Percentiles rank a stretch among this genome's conserved stretches.
These are phyloP conservation scores for Myathropa florea DNA, from an alignment of 2,888 invertebrate species.

Conservation along the genomic window DNA sequence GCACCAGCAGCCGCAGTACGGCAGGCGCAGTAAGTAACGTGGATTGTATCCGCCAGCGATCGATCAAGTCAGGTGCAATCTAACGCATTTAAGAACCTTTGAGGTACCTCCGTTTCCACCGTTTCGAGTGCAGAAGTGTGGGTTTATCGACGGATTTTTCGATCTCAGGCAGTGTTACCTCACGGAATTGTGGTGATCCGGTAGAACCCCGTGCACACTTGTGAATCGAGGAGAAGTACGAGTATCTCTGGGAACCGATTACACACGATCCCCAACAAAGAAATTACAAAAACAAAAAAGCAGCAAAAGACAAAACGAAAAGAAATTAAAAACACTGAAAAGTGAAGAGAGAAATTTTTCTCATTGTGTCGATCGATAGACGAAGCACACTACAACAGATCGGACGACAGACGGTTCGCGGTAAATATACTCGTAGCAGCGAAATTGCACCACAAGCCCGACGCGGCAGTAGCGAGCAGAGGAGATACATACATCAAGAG, in stretches of 20 bases:
- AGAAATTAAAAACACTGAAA: slow-evolving; percentile 56
- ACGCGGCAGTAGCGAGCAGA: slow-evolving; percentile 71
- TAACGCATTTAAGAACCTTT: slow-evolving; percentile 64
- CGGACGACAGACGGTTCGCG: slow-evolving; percentile 42
- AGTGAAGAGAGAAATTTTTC: slow-evolving; percentile 76
- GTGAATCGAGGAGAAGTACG: not conserved
- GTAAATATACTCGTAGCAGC: slow-evolving; percentile 32
- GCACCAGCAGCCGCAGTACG: slow-evolving; percentile 10
- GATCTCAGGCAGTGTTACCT: slow-evolving; percentile 3
- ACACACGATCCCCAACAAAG: slow-evolving; percentile 27
- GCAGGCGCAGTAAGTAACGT: slow-evolving; percentile 46
- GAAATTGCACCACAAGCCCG: slow-evolving; percentile 67
- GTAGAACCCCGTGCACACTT: not conserved
- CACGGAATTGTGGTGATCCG: not conserved
- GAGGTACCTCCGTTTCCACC: not conserved
- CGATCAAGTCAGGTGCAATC: slow-evolving; percentile 69
- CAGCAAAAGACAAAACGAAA: slow-evolving; percentile 50
- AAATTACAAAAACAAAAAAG: slow-evolving; percentile 44
- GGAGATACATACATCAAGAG: slow-evolving; percentile 33
- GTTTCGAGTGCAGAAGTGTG: not conserved
- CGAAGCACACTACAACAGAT: slow-evolving; percentile 36
- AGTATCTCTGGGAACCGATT: slow-evolving; percentile 34
- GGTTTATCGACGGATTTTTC: not conserved
- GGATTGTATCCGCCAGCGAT: slow-evolving; percentile 52
- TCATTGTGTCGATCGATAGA: slow-evolving; percentile 72